Percentiles rank a stretch among this genome's conserved stretches.
phyloP scores from a whole-genome alignment of 1,140 invertebrate genomes.

The Drosophila nasuta region DNA sequence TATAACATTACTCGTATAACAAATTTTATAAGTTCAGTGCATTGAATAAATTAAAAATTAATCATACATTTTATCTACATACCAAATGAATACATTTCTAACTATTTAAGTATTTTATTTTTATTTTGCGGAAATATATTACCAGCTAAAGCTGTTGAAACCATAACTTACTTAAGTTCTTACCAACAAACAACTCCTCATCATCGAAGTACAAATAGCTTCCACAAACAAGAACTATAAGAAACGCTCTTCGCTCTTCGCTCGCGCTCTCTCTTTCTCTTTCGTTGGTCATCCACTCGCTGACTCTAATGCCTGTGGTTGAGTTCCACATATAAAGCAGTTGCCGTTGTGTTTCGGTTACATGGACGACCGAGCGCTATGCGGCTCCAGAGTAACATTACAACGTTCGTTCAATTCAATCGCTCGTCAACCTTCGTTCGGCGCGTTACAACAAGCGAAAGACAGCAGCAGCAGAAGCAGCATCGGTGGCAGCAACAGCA shows the following conservation, averaged over 20 bases:
- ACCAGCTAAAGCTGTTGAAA: too few species aligned
- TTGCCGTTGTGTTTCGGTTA: slow-evolving; percentile 48
- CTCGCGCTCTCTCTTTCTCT: slow-evolving; percentile 2
- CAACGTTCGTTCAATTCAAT: slow-evolving; percentile 69
- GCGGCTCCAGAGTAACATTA: slow-evolving; percentile 57
- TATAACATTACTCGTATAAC: too few species aligned
- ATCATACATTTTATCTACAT: too few species aligned
- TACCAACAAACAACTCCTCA: slow-evolving; percentile 4
- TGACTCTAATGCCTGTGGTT: slow-evolving; percentile 10
- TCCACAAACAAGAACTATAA: slow-evolving; percentile 44
- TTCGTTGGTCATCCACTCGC: slow-evolving; percentile 36
- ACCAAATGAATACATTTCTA: background rate
- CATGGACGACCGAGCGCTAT: slow-evolving; percentile 35
- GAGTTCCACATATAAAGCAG: slow-evolving; percentile 32
- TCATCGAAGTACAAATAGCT: slow-evolving; percentile 3
- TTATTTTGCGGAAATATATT: background rate
- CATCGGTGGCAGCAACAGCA: slow-evolving; percentile 8
- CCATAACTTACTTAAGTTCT: background rate
- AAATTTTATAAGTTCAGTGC: too few species aligned
- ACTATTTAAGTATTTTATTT: background rate
- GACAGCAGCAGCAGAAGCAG: slow-evolving; percentile 25
- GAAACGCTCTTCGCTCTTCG: background rate
- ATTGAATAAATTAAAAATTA: too few species aligned
- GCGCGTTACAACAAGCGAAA: slow-evolving; percentile 68
- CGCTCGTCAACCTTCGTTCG: slow-evolving; percentile 74